These are phyloP conservation scores for Rachycentron canadum DNA, from an alignment of 2,797 vertebrate genomes.

Conservation along the genomic window DNA sequence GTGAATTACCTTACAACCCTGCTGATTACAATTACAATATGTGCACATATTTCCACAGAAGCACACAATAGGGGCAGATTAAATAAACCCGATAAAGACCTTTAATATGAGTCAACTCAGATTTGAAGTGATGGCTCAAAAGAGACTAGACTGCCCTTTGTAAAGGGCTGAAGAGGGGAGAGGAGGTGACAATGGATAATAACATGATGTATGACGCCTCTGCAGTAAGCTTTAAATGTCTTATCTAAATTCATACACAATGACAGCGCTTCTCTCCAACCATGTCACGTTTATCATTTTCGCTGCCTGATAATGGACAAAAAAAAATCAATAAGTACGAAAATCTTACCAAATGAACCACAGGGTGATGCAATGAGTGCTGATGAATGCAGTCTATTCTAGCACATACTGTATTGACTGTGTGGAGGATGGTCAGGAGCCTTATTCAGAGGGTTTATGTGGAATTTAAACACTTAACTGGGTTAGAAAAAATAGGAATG, in stretches of 20 bases:
- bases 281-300: constrained; percentile 69
- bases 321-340: constrained; percentile 76
- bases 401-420: constrained; percentile 35
- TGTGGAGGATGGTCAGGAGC: constrained; percentile 29
- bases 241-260: constrained; percentile 79
- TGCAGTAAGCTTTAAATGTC: constrained; percentile 72
- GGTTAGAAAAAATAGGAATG: not conserved
- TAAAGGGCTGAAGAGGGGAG: constrained; percentile 56
- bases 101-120: constrained; percentile 41
- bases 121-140: constrained; percentile 60
- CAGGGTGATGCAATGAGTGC: constrained; percentile 1
- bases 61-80: constrained; percentile 16
- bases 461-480: constrained; percentile 16
- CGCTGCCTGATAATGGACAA: constrained; percentile 69
- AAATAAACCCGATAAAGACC: constrained; percentile 42
- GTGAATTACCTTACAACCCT: not conserved
- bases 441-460: constrained; percentile 18
- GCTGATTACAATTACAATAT: not conserved
- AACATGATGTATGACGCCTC: constrained; percentile 68
- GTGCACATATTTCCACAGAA: constrained; percentile 10
- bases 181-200: constrained; percentile 68
- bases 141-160: constrained; percentile 61
- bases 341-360: constrained; percentile 56
- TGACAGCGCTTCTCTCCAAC: constrained; percentile 53
- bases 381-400: constrained; percentile 65